A percentile compares a stretch with the other conserved stretches of the same genome.
phyloP scores from a whole-genome alignment of 2,888 invertebrate genomes.

The Rhaphigaster nebulosa region DNA sequence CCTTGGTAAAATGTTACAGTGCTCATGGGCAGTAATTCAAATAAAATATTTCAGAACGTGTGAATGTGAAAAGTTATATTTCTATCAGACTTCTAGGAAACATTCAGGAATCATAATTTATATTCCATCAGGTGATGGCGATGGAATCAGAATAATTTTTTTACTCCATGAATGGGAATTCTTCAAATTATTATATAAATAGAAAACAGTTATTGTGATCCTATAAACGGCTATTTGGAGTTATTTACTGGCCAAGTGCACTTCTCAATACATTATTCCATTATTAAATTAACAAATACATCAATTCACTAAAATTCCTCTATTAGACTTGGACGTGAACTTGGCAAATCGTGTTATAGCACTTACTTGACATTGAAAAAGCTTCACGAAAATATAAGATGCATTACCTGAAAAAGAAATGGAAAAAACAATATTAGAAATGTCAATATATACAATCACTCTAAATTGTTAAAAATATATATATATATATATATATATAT shows the following conservation, averaged over 20 bases:
- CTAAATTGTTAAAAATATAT: background rate
- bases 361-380: conserved; percentile 9
- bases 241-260: background rate
- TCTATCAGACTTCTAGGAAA: background rate
- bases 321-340: background rate
- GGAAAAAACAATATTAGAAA: conserved; percentile 1
- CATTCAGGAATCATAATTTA: background rate
- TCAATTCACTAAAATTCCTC: background rate
- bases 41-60: background rate
- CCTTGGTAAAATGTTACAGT: conserved; percentile 29
- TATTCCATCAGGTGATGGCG: background rate
- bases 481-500: too few relatives aligned
- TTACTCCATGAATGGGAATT: background rate
- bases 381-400: conserved; percentile 12
- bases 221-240: background rate
- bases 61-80: background rate
- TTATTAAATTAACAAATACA: background rate
- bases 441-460: background rate
- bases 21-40: background rate
- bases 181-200: background rate
- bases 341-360: background rate
- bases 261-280: background rate
- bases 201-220: background rate
- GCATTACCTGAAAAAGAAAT: conserved; percentile 41
- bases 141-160: background rate